Percentiles rank a stretch among this genome's conserved stretches.
phyloP scores from a whole-genome alignment of 1,140 invertebrate genomes.

The Dryas iulia region DNA sequence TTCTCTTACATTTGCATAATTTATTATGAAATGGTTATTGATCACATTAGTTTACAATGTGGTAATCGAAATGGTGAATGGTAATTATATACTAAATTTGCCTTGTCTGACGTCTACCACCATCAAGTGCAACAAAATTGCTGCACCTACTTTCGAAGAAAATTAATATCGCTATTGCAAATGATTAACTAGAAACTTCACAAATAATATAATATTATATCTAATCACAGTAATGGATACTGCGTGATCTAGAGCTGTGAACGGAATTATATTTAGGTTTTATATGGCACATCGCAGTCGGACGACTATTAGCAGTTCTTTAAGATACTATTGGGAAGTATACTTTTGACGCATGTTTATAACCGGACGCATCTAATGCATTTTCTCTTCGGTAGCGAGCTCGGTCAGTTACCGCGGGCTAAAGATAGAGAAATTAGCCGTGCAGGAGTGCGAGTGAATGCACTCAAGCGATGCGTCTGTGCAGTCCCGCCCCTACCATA shows the following conservation, averaged over 20 bases:
- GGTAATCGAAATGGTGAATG: neutral
- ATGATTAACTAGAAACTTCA: conserved; percentile 31
- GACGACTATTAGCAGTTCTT: conserved; percentile 20
- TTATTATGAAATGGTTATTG: neutral
- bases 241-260: conserved; percentile 25
- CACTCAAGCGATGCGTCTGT: conserved; percentile 41
- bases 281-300: neutral
- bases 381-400: conserved; percentile 66
- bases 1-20: conserved; percentile 6
- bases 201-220: conserved; percentile 41
- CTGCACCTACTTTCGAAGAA: conserved; percentile 45
- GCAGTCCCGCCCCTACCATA: conserved; percentile 57
- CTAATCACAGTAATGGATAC: conserved; percentile 42
- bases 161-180: conserved; percentile 39
- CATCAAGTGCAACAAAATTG: conserved; percentile 36
- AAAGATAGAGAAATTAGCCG: conserved; percentile 78
- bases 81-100: neutral
- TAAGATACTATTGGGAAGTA: conserved; percentile 42
- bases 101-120: neutral
- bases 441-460: conserved; percentile 63
- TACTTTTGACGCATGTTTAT: conserved; percentile 50
- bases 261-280: neutral
- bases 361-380: conserved; percentile 72
- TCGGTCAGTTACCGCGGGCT: conserved; percentile 74
- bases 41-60: neutral